Evolutionary conservation across 2,113 vertebrate species (phyloP).

Genomic region (Hippocampus guttulatus): DNA sequence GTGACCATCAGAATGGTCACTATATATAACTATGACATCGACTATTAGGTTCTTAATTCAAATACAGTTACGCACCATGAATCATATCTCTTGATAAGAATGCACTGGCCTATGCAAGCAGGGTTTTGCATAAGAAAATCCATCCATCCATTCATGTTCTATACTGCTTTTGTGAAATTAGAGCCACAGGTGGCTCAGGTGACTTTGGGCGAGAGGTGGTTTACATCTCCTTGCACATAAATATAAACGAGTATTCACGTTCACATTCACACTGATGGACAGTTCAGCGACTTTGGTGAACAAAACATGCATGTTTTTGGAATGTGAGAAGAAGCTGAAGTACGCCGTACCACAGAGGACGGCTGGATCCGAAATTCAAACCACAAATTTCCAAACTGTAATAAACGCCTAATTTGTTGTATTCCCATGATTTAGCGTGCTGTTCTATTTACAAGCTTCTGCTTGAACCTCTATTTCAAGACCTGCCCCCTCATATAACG

Average conservation of each 20-base stretch:
- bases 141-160: neutral
- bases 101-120: neutral
- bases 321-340: neutral
- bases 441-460: neutral
- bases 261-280: neutral
- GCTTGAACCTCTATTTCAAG: neutral
- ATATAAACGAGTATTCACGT: neutral
- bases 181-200: neutral
- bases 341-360: neutral
- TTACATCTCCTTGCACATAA: neutral
- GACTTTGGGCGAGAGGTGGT: neutral
- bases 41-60: neutral
- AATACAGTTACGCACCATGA: neutral
- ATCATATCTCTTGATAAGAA: neutral
- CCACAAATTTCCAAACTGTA: too few species aligned
- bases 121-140: neutral
- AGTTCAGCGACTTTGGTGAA: neutral
- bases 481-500: neutral
- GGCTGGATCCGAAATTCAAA: neutral
- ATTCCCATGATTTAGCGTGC: too few species aligned
- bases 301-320: neutral
- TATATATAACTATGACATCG: neutral
- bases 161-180: too few species aligned
- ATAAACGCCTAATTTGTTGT: too few species aligned
- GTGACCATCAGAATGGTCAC: too few species aligned